Conservation (phyloP, 2,888 invertebrate genomes). For the Notocelia uddmanniana region DNA sequence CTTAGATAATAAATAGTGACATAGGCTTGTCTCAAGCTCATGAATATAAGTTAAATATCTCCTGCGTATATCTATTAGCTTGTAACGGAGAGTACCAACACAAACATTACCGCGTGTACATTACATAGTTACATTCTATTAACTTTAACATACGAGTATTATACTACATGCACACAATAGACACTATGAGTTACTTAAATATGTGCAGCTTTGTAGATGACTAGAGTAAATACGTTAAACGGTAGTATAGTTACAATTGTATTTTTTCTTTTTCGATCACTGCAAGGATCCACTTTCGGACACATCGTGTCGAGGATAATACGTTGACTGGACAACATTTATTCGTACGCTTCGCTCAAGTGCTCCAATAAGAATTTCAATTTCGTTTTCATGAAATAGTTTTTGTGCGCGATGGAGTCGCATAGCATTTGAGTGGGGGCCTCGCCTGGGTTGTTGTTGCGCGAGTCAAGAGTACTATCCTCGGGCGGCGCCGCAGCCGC, state of each 20-base stretch:
- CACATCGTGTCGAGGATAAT: slow-evolving; percentile 81
- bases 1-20: slow-evolving; percentile 70
- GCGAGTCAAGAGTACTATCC: slow-evolving; percentile 77
- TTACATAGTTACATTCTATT: slow-evolving; percentile 58
- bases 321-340: slow-evolving; percentile 79
- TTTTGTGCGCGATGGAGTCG: slow-evolving; percentile 82
- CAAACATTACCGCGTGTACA: slow-evolving; percentile 63
- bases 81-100: slow-evolving; percentile 67
- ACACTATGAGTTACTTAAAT: slow-evolving; percentile 66
- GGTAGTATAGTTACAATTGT: slow-evolving; percentile 74
- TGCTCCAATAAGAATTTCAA: slow-evolving; percentile 88
- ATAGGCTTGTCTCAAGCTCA: slow-evolving; percentile 56
- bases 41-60: slow-evolving; percentile 39
- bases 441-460: slow-evolving; percentile 66
- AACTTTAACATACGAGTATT: slow-evolving; percentile 78
- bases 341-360: slow-evolving; percentile 88
- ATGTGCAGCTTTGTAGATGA: slow-evolving; percentile 84
- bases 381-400: slow-evolving; percentile 79
- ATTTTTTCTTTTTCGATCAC: slow-evolving; percentile 81
- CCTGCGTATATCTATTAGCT: slow-evolving; percentile 57
- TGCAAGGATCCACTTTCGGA: slow-evolving; percentile 84
- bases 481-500: slow-evolving; percentile 65
- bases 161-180: slow-evolving; percentile 77
- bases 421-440: slow-evolving; percentile 73
- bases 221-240: slow-evolving; percentile 83